These are phyloP conservation scores for Melanerpes aurifrons DNA, from an alignment of 2,113 vertebrate species.

Conservation along the genomic window DNA sequence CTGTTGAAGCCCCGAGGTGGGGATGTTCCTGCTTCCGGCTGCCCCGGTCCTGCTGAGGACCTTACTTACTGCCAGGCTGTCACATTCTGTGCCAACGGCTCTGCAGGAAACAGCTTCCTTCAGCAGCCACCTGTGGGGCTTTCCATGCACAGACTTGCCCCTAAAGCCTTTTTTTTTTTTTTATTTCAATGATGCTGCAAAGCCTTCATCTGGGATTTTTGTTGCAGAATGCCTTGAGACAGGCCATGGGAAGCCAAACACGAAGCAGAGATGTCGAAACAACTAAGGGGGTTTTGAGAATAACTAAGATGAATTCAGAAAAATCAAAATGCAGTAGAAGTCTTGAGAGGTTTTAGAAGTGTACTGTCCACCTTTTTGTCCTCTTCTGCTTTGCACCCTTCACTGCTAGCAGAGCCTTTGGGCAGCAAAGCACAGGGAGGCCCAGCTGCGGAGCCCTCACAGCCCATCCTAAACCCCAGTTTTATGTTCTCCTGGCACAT, in stretches of 20 bases:
- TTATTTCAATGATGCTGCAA: not conserved
- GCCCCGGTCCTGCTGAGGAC: not conserved
- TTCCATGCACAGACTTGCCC: not conserved
- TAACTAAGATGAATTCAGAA: not conserved
- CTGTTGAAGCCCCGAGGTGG: not conserved
- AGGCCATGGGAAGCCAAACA: not conserved
- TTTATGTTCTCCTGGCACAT: not conserved
- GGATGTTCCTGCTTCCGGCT: slow-evolving; percentile 27
- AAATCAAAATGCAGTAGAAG: not conserved
- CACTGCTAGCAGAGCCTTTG: not conserved
- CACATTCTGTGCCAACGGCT: not conserved
- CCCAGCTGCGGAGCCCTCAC: accelerated
- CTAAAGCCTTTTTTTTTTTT: not conserved
- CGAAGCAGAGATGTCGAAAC: not conserved
- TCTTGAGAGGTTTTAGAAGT: not conserved
- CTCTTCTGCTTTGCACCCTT: not conserved
- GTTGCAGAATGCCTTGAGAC: not conserved
- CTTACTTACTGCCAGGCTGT: not conserved
- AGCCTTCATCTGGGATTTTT: not conserved
- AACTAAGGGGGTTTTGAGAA: not conserved
- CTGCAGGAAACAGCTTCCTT: not conserved
- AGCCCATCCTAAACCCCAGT: not conserved
- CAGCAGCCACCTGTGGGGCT: not conserved
- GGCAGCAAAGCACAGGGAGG: not conserved
- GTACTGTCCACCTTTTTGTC: not conserved